Percentiles rank a stretch among this genome's conserved stretches.
Evolutionary conservation across 2,797 vertebrate species (phyloP).

Genomic region (Brachymystax lenok): DNA sequence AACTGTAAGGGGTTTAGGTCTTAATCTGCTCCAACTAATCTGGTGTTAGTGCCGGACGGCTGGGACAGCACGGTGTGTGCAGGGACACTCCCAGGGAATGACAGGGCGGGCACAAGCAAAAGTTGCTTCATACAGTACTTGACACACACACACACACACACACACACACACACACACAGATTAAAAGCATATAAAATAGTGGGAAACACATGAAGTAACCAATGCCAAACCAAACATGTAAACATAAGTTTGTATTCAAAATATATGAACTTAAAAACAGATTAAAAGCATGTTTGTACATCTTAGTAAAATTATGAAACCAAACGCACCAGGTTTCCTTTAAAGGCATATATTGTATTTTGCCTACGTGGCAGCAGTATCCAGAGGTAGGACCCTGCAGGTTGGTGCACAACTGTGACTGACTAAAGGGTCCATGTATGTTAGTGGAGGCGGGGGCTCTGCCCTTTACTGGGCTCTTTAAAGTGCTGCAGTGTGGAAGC

Average conservation of each 20-base stretch:
- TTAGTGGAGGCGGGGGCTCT: not conserved
- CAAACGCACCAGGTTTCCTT: not conserved
- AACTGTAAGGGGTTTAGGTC: constrained; percentile 90
- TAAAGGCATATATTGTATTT: not conserved
- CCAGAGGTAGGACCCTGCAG: not conserved
- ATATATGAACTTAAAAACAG: too few relatives aligned
- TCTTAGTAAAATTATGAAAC: not conserved
- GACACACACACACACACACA: too few relatives aligned
- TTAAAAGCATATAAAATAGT: too few relatives aligned
- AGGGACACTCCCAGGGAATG: constrained; percentile 9
- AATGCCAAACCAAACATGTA: too few relatives aligned
- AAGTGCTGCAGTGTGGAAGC: not conserved
- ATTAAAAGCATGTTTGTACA: not conserved
- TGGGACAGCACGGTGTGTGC: not conserved
- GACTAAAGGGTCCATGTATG: not conserved
- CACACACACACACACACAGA: too few relatives aligned
- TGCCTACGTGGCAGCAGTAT: not conserved
- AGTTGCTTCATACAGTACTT: not conserved
- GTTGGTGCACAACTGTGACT: not conserved
- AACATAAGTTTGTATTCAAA: too few relatives aligned
- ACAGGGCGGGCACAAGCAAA: not conserved
- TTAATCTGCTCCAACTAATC: constrained; percentile 92
- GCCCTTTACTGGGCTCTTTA: not conserved
- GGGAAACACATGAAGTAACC: too few relatives aligned
- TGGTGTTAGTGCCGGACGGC: constrained; percentile 49